Base-by-base conservation (phyloP, 1,140 invertebrate genomes). In the Leptonema lineaticorne region DNA sequence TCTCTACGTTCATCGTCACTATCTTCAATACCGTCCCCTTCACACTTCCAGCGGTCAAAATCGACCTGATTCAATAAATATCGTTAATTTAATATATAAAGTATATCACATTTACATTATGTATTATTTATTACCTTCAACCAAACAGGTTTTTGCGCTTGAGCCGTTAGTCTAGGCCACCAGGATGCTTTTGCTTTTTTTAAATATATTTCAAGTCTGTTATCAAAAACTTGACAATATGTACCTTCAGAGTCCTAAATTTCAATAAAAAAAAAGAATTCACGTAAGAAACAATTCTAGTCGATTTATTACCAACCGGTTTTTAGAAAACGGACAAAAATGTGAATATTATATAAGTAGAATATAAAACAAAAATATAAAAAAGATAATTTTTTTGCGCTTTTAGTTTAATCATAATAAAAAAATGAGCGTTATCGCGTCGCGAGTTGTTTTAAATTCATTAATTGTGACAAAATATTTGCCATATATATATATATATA, bases 141-240 rank as follows among this genome's bases (percentile, higher is more conserved):
- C 94, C 94, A 97, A 0, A 88, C 86, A 1, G 92, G 91, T 77
- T 96, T 96, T 74, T 90, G 87, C 14, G 88, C 87, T 67, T 90
- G 85, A 56, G 87, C 84, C 4, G 88, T 91, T 26, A 96, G 78
- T 64, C 94, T 80, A 1, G 92, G 91, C 95, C 94, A 96, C 86
- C 89, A 94, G 24, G 84, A 86, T 14, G 81, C 79, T 46, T 85
- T 81, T 50, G 82, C 78, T 77, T 96, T 96, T 53, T 83, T 85
- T 46, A 96, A 81, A 1, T 84, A 78, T 75, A 96, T 85, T 69
- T 94, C 90, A 24, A 97, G 86, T 76, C 90, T 86, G 56, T 89
- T 86, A 69, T 92, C 92, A 64, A 85, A 86, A 5, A 93, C 83
- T 76, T 87, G 86, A 71, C 81, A 83, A 62, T 73, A 76, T 68